phyloP scores from a whole-genome alignment of 2,113 vertebrate genomes.

The Mustelus asterias region DNA sequence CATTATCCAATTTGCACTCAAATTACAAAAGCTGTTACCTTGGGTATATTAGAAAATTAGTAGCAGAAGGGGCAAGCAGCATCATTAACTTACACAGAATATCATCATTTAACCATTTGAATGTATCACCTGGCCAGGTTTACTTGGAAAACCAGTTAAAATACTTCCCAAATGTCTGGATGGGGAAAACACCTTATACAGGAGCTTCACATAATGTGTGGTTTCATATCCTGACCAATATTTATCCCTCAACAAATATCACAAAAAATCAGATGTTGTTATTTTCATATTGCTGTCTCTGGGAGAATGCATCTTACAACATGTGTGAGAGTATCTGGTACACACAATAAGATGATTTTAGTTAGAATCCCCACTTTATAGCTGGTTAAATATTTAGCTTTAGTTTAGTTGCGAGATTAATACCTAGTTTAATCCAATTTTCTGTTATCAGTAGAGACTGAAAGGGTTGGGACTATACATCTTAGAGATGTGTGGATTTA shows the following conservation, averaged over 20 bases:
- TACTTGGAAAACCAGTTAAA: background rate
- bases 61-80: background rate
- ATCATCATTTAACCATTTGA: background rate
- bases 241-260: background rate
- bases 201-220: background rate
- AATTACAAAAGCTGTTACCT: background rate
- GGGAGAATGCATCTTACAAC: background rate
- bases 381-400: background rate
- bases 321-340: background rate
- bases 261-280: background rate
- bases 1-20: background rate
- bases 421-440: background rate
- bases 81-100: background rate
- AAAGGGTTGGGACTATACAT: background rate
- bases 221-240: background rate
- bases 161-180: background rate
- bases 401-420: background rate
- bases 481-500: background rate
- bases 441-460: background rate
- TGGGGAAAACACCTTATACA: background rate
- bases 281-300: background rate
- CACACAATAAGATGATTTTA: background rate
- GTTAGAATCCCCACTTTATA: background rate
- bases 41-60: background rate
- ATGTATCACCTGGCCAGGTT: background rate